A percentile compares a stretch with the other conserved stretches of the same genome.
Evolutionary conservation across 2,113 vertebrate species (phyloP).

Genomic region (Prionailurus bengalensis): DNA sequence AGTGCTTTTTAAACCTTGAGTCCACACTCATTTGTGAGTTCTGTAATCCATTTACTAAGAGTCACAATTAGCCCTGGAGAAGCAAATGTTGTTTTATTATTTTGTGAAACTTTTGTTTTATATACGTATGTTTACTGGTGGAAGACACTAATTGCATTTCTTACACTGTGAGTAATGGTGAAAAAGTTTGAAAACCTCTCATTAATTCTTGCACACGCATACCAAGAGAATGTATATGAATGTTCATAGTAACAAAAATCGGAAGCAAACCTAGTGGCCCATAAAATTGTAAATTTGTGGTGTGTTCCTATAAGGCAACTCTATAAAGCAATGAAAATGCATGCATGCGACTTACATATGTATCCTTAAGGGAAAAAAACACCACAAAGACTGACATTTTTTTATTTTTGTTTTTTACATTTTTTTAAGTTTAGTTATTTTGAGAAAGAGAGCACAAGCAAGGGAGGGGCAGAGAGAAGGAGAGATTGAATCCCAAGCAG

Average conservation of each 20-base stretch:
- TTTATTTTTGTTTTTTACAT: too few relatives aligned
- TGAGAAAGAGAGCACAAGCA: too few relatives aligned
- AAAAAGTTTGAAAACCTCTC: neutral
- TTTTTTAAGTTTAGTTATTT: too few relatives aligned
- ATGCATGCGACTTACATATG: neutral
- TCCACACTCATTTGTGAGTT: neutral
- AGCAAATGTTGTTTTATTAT: neutral
- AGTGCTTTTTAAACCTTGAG: conserved; percentile 32
- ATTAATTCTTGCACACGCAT: neutral
- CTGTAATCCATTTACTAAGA: conserved; percentile 11
- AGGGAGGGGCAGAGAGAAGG: too few relatives aligned
- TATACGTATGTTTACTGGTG: neutral
- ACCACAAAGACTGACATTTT: neutral
- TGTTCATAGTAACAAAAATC: neutral
- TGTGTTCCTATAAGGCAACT: neutral
- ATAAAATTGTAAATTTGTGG: neutral
- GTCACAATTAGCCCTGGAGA: neutral
- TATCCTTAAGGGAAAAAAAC: conserved; percentile 11
- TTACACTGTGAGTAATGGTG: neutral
- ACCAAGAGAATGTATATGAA: neutral
- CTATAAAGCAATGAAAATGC: conserved; percentile 52
- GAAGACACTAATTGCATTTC: neutral
- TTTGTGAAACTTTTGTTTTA: conserved; percentile 6
- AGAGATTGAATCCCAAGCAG: too few relatives aligned
- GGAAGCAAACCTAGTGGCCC: conserved; percentile 24